A percentile compares a stretch with the other conserved stretches of the same genome.
phyloP scores from a whole-genome alignment of 1,140 invertebrate species.

The Drosophila malerkotliana region DNA sequence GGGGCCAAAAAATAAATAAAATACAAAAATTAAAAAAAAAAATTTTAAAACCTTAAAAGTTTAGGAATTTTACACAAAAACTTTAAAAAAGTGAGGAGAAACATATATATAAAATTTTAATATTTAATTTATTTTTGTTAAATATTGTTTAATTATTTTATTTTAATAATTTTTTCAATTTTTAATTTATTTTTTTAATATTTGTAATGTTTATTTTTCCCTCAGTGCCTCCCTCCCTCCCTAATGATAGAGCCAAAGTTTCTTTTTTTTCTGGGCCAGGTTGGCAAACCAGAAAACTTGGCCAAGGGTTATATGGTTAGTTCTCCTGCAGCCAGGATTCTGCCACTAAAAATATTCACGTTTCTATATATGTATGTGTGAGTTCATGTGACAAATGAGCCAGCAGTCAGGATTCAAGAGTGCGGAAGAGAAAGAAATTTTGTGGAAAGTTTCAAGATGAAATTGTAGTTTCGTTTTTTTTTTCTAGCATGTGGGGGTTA shows the following conservation, averaged over 20 bases:
- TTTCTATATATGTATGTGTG: conserved; percentile 8
- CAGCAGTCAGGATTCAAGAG: conserved; percentile 26
- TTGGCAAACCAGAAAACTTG: not conserved
- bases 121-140: too few species aligned
- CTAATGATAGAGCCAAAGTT: conserved; percentile 1
- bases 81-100: too few species aligned
- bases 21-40: too few species aligned
- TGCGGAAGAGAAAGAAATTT: conserved; percentile 27
- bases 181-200: too few species aligned
- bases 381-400: conserved; percentile 46
- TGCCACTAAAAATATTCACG: not conserved
- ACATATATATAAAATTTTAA: not conserved
- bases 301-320: conserved; percentile 20
- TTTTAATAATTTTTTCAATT: too few species aligned
- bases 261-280: too few species aligned
- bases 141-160: too few species aligned
- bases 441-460: conserved; percentile 15
- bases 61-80: too few species aligned
- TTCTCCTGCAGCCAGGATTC: conserved; percentile 6
- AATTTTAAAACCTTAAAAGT: too few species aligned
- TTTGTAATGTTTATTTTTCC: too few species aligned
- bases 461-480: not conserved
- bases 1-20: too few species aligned
- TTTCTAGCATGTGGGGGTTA: not conserved
- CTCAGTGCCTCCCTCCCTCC: not conserved